Base-by-base conservation (phyloP, 1,140 invertebrate genomes). In the Epicauta chinensis region DNA sequence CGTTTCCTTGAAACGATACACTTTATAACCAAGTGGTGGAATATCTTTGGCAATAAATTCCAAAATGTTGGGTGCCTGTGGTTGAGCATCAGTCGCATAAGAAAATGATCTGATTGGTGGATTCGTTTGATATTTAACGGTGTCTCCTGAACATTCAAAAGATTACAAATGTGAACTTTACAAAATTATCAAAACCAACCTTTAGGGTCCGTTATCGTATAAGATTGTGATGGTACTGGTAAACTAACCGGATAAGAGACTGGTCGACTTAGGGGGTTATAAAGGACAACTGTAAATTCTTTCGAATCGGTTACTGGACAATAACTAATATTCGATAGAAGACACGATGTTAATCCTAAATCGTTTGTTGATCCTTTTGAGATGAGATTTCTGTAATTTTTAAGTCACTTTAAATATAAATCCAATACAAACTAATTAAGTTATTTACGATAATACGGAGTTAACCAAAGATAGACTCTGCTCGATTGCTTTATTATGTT, bases 191-290 rank as follows among this genome's bases (percentile, higher is more conserved):
- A 2, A 30, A 31, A n/a, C 52, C 61, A 66, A 80, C 79, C 76
- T 46, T 73, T 72, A 39, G 74, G 76, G 70, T 85, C 83, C 13
- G 70, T 71, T 6, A 91, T 63, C 66, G 63, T 84, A 16, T 39
- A 49, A 17, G 23, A 17, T 23, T 2, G 34, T 46, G 40, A 73
- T 3, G 68, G 60, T 1, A 86, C 82, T 0, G 91, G 91, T 10
- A 94, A 14, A 10, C 83, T 74, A 11, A 91, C 71, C 56, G 79
- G 81, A 32, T 77, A 70, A 9, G 76, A 73, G 0, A 85, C 73
- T 29, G 73, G 66, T 29, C 80, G 76, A 32, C 82, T 83, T 4
- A 87, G 58, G 0, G 91, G 87, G 70, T 96, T 97, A 65, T 89
- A 89, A 2, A 90, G 56, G 0, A 82, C 78, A 0, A 88, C 71